A percentile compares a stretch with the other conserved stretches of the same genome.
phyloP scores from a whole-genome alignment of 1,140 invertebrate genomes.

The Drosophila bipectinata region DNA sequence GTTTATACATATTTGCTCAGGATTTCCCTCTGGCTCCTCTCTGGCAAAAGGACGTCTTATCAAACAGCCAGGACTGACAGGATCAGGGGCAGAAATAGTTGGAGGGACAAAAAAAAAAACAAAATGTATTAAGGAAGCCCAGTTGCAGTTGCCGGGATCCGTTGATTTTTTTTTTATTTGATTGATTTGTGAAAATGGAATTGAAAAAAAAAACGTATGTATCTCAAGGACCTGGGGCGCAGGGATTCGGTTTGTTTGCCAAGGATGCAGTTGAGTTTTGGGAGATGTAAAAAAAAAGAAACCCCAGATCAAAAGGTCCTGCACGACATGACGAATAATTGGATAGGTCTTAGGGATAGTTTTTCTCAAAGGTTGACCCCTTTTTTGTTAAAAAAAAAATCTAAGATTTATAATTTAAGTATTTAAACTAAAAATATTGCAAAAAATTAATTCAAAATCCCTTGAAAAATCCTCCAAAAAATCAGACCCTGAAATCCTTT shows the following conservation, averaged over 20 bases:
- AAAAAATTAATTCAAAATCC: no score
- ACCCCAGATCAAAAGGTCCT: conserved; percentile 12
- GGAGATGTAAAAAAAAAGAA: conserved; percentile 1
- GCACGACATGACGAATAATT: conserved; percentile 36
- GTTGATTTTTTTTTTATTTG: conserved; percentile 16
- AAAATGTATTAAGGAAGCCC: not conserved
- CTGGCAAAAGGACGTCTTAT: not conserved
- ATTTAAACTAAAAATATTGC: no score
- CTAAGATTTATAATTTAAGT: no score
- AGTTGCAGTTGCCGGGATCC: conserved; percentile 10
- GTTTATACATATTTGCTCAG: conserved; percentile 30
- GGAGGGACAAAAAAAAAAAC: not conserved
- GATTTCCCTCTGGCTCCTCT: conserved; percentile 15
- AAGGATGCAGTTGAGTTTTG: conserved; percentile 5
- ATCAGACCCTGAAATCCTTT: not conserved
- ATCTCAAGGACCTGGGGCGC: conserved; percentile 16
- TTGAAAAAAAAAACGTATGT: conserved; percentile 9
- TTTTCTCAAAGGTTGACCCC: not conserved
- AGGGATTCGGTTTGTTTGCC: conserved; percentile 15
- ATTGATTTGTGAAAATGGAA: conserved; percentile 45
- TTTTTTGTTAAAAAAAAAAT: no score
- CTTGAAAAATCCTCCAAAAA: no score
- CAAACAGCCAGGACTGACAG: not conserved
- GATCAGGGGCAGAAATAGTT: not conserved
- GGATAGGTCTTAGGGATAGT: conserved; percentile 19